Evolutionary conservation across 2,113 vertebrate species (phyloP).

Genomic region (Gymnarchus niloticus): DNA sequence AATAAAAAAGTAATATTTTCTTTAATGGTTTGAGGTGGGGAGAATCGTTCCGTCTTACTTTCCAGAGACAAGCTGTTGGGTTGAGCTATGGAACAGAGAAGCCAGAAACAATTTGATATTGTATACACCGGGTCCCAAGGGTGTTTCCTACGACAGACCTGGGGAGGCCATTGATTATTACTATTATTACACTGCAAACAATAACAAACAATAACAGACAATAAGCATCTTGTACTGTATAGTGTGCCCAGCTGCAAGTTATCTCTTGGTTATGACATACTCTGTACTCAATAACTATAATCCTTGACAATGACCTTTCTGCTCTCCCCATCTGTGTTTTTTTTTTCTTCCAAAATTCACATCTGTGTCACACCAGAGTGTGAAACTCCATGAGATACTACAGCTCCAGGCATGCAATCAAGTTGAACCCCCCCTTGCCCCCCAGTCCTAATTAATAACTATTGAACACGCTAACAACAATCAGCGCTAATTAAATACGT

Average conservation of each 20-base stretch:
- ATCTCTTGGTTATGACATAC: background rate
- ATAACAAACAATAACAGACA: background rate
- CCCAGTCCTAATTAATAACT: slow-evolving; percentile 76
- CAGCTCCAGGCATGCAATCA: slow-evolving; percentile 67
- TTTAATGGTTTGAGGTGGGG: background rate
- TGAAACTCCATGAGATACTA: slow-evolving; percentile 59
- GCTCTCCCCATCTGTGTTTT: background rate
- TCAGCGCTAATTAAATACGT: slow-evolving; percentile 89
- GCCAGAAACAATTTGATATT: background rate
- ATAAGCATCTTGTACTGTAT: background rate
- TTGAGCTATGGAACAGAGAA: background rate
- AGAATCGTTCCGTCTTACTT: background rate
- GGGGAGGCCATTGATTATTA: background rate
- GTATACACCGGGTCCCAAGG: background rate
- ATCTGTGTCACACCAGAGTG: slow-evolving; percentile 60
- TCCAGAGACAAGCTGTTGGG: background rate
- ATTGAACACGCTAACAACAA: slow-evolving; percentile 83
- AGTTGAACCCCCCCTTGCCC: slow-evolving; percentile 64
- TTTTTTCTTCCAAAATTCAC: slow-evolving; percentile 32
- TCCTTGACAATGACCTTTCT: slow-evolving; percentile 28
- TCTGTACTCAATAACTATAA: background rate
- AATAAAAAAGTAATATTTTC: background rate
- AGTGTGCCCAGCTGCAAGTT: background rate
- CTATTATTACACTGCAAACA: background rate
- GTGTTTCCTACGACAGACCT: background rate